Evolutionary conservation across 2,888 invertebrate genomes (phyloP).

Genomic region (Elysia crispata): DNA sequence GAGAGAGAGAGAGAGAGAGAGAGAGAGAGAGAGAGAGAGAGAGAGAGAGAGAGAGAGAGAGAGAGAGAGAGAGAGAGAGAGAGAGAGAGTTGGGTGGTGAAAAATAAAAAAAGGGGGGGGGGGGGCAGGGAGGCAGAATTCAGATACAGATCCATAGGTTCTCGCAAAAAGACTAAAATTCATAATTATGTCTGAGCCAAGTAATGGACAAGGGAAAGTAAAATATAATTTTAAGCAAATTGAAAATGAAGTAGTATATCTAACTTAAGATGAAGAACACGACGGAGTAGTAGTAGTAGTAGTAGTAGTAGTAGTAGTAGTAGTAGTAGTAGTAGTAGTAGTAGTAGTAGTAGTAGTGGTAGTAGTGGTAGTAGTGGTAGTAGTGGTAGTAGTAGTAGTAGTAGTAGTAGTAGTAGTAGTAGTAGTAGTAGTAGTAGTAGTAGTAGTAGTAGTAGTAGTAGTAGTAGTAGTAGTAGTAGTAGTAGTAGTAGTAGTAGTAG

Average conservation of each 20-base stretch:
- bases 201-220: background rate
- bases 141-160: too few species aligned
- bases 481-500: slow-evolving; percentile 38
- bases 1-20: too few species aligned
- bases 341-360: slow-evolving; percentile 4
- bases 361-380: slow-evolving; percentile 9
- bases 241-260: background rate
- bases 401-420: background rate
- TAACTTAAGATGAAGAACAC: background rate
- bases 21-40: too few species aligned
- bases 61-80: too few species aligned
- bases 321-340: slow-evolving; percentile 1
- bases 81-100: too few species aligned
- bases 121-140: too few species aligned
- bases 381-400: slow-evolving; percentile 10
- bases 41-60: too few species aligned
- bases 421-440: slow-evolving; percentile 26
- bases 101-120: too few species aligned
- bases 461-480: slow-evolving; percentile 41
- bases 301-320: slow-evolving; percentile 16
- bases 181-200: too few species aligned
- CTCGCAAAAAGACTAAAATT: too few species aligned
- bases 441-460: slow-evolving; percentile 36
- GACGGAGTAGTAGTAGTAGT: too few species aligned
- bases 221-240: background rate